Percentiles rank a stretch among this genome's conserved stretches.
Conservation (phyloP, 2,113 vertebrate species). For the Turnix velox region DNA sequence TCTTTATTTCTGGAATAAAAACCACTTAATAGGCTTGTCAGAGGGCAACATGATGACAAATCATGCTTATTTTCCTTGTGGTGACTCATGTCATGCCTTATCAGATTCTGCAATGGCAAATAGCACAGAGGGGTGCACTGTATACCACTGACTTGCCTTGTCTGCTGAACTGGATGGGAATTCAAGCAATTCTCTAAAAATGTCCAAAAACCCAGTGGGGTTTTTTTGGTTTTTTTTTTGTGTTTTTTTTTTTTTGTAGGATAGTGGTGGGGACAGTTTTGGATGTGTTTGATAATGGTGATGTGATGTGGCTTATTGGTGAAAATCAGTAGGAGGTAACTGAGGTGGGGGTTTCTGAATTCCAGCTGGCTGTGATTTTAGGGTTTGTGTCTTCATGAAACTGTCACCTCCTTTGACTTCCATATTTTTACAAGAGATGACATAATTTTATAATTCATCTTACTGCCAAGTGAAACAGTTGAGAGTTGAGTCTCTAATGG, state of each 20-base stretch:
- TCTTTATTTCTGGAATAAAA: neutral
- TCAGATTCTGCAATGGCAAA: neutral
- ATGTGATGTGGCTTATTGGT: neutral
- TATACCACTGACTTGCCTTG: neutral
- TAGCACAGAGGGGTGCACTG: neutral
- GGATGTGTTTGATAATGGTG: accelerated
- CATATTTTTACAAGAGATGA: neutral
- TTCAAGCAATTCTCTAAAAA: neutral
- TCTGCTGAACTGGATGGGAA: neutral
- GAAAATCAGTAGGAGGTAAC: neutral
- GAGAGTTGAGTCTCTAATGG: slow-evolving; percentile 5
- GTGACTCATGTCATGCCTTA: neutral
- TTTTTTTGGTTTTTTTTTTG: no score
- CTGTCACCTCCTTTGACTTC: neutral
- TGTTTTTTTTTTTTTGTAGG: neutral
- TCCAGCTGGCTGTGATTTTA: neutral
- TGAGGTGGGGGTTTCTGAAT: neutral
- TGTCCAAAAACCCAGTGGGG: no score
- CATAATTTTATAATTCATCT: slow-evolving; percentile 4
- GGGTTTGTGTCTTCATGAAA: neutral
- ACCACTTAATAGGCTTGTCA: neutral
- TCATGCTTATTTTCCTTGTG: neutral
- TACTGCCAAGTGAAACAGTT: slow-evolving; percentile 34
- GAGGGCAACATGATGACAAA: neutral
- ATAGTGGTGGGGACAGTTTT: neutral